These are phyloP conservation scores for Asteroscopus sphinx DNA, from an alignment of 2,888 invertebrate genomes.

Conservation along the genomic window DNA sequence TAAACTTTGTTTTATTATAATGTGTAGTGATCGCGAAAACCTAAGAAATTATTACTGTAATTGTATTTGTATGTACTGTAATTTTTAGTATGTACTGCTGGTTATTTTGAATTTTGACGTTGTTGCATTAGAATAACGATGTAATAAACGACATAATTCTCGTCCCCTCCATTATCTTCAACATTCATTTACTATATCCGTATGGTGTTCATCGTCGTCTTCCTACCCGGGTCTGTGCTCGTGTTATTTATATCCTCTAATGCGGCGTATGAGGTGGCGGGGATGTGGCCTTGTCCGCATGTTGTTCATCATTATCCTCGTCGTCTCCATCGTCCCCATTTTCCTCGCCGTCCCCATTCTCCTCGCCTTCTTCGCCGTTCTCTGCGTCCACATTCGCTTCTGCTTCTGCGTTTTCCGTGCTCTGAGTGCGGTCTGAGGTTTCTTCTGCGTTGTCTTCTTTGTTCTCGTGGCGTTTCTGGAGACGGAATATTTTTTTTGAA, in stretches of 20 bases:
- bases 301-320: constrained; percentile 65
- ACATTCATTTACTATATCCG: too few relatives aligned
- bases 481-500: neutral
- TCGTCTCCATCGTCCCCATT: constrained; percentile 66
- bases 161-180: too few relatives aligned
- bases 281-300: constrained; percentile 87
- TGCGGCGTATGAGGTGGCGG: constrained; percentile 79
- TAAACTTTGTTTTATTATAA: too few relatives aligned
- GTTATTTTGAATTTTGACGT: too few relatives aligned
- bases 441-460: constrained; percentile 76
- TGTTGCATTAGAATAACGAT: too few relatives aligned
- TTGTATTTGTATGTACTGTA: too few relatives aligned
- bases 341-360: constrained; percentile 69
- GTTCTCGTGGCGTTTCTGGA: constrained; percentile 77
- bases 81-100: too few relatives aligned
- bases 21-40: too few relatives aligned
- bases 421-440: constrained; percentile 61
- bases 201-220: too few relatives aligned
- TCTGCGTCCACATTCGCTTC: constrained; percentile 60
- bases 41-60: too few relatives aligned
- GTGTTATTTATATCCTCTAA: constrained; percentile 17
- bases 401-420: constrained; percentile 62
- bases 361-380: constrained; percentile 68
- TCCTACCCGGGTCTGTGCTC: too few relatives aligned
- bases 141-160: too few relatives aligned